These are phyloP conservation scores for Probaryconus sp. DNA, from an alignment of 1,140 invertebrate species.

Conservation along the genomic window DNA sequence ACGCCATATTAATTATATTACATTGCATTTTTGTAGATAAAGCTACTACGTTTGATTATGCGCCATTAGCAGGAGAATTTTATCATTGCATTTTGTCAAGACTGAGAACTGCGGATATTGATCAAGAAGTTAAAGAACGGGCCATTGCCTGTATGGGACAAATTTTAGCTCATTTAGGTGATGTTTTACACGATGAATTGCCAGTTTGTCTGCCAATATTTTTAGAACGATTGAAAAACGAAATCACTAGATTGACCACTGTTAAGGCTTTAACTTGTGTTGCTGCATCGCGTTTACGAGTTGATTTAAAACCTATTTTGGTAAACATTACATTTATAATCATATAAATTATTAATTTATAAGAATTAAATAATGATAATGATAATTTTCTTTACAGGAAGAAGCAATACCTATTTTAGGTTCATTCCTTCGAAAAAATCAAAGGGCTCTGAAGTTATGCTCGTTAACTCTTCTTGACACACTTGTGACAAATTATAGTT, in stretches of 20 bases:
- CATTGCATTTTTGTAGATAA: slow-evolving; percentile 69
- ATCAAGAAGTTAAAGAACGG: slow-evolving; percentile 98
- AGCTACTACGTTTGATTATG: slow-evolving; percentile 85
- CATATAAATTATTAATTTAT: slow-evolving; percentile 14
- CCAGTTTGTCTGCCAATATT: slow-evolving; percentile 94
- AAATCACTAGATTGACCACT: slow-evolving; percentile 96
- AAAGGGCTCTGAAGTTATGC: slow-evolving; percentile 94
- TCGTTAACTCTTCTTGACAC: slow-evolving; percentile 95
- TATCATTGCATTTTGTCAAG: slow-evolving; percentile 91
- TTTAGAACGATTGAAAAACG: slow-evolving; percentile 95
- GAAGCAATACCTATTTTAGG: slow-evolving; percentile 95
- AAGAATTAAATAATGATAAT: slow-evolving; percentile 11
- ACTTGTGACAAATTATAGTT: slow-evolving; percentile 90
- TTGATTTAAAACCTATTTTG: slow-evolving; percentile 92
- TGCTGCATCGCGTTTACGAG: slow-evolving; percentile 91
- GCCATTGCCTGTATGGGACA: slow-evolving; percentile 98
- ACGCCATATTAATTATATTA: not conserved
- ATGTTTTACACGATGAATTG: slow-evolving; percentile 86
- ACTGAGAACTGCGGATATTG: slow-evolving; percentile 96
- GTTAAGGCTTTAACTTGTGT: slow-evolving; percentile 97
- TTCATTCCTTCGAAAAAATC: slow-evolving; percentile 97
- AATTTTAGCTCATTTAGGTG: slow-evolving; percentile 94
- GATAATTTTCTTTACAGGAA: slow-evolving; percentile 77
- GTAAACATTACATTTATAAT: slow-evolving; percentile 71
- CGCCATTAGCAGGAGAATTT: slow-evolving; percentile 87